phyloP scores from a whole-genome alignment of 2,797 vertebrate species.

The Sebastiscus albofasciatus region DNA sequence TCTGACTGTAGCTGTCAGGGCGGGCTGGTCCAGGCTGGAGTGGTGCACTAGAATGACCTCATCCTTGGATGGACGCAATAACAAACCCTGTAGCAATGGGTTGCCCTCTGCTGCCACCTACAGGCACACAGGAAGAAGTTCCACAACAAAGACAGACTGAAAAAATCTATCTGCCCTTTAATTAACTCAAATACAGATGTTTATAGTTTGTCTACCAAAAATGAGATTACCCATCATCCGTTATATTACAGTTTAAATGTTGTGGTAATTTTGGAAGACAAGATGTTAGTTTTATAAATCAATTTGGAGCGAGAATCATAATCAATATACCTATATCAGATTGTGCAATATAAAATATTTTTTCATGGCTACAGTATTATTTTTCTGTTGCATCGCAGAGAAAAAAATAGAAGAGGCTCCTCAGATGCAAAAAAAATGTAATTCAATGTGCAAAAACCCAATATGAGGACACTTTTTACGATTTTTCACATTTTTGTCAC shows the following conservation, averaged over 20 bases:
- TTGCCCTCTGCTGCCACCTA: conserved; percentile 77
- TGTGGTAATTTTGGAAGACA: neutral
- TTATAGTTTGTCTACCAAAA: neutral
- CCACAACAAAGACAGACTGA: neutral
- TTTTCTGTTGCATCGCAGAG: neutral
- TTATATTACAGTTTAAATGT: neutral
- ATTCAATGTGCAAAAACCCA: neutral
- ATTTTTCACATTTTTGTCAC: neutral
- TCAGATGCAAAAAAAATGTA: neutral
- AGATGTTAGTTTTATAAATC: neutral
- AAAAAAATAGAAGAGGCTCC: neutral
- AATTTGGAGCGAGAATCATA: neutral
- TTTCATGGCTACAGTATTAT: neutral
- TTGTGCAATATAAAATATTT: neutral
- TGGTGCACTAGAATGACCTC: conserved; percentile 78
- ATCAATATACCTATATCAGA: neutral
- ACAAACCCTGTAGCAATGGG: conserved; percentile 20
- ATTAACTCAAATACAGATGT: neutral
- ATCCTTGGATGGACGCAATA: conserved; percentile 63
- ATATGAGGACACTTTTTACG: neutral
- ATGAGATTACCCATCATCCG: neutral
- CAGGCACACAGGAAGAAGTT: conserved; percentile 8
- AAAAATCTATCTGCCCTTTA: neutral
- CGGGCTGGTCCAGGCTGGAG: conserved; percentile 51
- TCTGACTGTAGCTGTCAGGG: conserved; percentile 34